Base-by-base conservation (phyloP, 2,113 vertebrate genomes). In the Lagopus leucura region DNA sequence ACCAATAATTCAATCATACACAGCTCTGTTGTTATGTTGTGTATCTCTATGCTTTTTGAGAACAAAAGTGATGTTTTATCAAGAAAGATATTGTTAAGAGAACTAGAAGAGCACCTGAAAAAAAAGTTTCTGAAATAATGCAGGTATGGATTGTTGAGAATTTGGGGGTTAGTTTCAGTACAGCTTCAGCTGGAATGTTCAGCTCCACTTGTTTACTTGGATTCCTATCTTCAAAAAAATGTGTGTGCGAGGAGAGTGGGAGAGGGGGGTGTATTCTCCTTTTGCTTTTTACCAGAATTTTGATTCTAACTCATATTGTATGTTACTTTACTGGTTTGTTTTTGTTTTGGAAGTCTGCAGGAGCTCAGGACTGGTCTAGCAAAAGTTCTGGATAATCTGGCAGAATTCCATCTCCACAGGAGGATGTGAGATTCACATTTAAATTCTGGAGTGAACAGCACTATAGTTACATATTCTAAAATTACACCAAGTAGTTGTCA, bases 321-420 rank as follows among this genome's bases (percentile, higher is more conserved):
- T 55, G 24, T 25, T 42, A 11, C 1, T 16, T 14, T 48, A 66
- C 61, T 54, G 78, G 38, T 70, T 42, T 13, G 17, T 40, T 40
- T 10, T 40, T 40, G 4, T 43, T 70, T 42, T 13, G 20, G 4
- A 21, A n/a, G 3, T 57, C 8, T 79, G 18, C 20, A 1, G 0
- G 24, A 73, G 6, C 2, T 91, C 13, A 17, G 57, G 38, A 42
- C 34, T 36, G 50, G 36, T 78, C 58, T 75, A 80, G 70, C 34
- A 52, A 24, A 88, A 74, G 14, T 82, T 86, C 67, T 52, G 21
- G 25, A 40, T 73, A 91, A 34, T 42, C 43, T 84, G 8, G 67
- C 43, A 52, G 74, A 88, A 66, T 66, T 60, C 14, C 14, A 47
- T 40, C 15, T 60, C 55, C 65, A 21, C 15, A 52, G 54, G 4